phyloP scores from a whole-genome alignment of 2,113 vertebrate species.

The Indicator indicator region DNA sequence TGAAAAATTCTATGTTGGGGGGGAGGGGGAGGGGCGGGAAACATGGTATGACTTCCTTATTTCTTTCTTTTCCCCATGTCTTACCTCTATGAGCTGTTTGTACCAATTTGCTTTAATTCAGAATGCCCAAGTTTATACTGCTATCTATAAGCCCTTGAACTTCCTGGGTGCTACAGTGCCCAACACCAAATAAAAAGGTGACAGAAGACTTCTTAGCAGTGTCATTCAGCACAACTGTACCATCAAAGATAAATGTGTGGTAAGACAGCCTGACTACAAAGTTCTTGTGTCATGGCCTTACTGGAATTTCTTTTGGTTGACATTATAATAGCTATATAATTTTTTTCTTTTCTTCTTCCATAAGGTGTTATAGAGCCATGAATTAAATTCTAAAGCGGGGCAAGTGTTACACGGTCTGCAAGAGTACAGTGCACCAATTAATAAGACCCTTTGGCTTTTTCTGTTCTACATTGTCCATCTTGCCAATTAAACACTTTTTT shows the following conservation, averaged over 20 bases:
- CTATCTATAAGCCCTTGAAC: not conserved
- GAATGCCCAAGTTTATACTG: not conserved
- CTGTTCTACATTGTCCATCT: not conserved
- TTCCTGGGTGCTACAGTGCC: not conserved
- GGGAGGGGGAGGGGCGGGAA: accelerated
- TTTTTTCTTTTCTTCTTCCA: not conserved
- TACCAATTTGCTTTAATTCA: not conserved
- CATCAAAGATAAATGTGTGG: not conserved
- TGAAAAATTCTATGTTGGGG: not conserved
- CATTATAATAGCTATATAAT: not conserved
- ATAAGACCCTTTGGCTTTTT: not conserved
- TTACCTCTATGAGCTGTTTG: not conserved
- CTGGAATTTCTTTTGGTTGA: not conserved
- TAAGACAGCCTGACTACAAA: not conserved
- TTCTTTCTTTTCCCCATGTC: not conserved
- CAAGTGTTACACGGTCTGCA: not conserved
- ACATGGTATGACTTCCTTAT: not conserved
- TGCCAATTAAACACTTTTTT: not conserved
- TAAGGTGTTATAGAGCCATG: not conserved
- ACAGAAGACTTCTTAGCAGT: not conserved
- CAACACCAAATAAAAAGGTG: not conserved
- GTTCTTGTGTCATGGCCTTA: not conserved
- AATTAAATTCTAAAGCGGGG: not conserved
- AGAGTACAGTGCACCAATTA: not conserved
- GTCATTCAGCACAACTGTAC: not conserved